These are phyloP conservation scores for Polyommatus iphigenia DNA, from an alignment of 2,888 invertebrate species.

Conservation along the genomic window DNA sequence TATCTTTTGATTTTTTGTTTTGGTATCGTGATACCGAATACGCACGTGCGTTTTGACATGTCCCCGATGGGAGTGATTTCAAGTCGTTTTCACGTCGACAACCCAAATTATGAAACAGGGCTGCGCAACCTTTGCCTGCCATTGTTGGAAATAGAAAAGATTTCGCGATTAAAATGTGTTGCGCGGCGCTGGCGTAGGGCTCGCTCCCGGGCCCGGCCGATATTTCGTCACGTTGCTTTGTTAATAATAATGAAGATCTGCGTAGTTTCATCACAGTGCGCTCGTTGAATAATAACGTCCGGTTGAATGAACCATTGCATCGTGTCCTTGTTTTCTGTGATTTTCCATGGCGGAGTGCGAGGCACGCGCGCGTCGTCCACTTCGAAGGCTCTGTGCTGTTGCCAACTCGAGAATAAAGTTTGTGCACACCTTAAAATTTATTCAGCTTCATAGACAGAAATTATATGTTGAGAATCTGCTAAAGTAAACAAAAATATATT, in stretches of 20 bases:
- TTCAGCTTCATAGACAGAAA: neutral
- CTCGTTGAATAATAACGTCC: constrained; percentile 76
- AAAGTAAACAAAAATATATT: neutral
- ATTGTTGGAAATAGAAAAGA: constrained; percentile 19
- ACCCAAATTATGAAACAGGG: constrained; percentile 15
- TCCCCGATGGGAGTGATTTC: neutral
- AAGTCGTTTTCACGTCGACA: constrained; percentile 18
- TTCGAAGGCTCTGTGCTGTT: constrained; percentile 48
- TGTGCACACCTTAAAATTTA: neutral
- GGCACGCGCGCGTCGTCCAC: constrained; percentile 56
- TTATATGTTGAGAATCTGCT: neutral
- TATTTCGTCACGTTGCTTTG: constrained; percentile 71
- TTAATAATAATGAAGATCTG: constrained; percentile 70
- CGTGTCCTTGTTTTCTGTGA: constrained; percentile 79
- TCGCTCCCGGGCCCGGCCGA: constrained; percentile 41
- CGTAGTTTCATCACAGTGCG: constrained; percentile 75
- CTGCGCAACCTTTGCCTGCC: neutral
- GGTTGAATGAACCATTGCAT: constrained; percentile 80
- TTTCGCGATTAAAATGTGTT: constrained; percentile 26
- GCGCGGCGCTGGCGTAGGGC: constrained; percentile 18
- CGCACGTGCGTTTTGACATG: neutral
- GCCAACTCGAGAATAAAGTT: constrained; percentile 36
- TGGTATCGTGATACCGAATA: neutral
- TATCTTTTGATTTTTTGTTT: neutral
- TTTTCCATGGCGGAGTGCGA: constrained; percentile 64